Evolutionary conservation across 1,140 invertebrate genomes (phyloP).

Genomic region (Pygmarrhopalites habei): DNA sequence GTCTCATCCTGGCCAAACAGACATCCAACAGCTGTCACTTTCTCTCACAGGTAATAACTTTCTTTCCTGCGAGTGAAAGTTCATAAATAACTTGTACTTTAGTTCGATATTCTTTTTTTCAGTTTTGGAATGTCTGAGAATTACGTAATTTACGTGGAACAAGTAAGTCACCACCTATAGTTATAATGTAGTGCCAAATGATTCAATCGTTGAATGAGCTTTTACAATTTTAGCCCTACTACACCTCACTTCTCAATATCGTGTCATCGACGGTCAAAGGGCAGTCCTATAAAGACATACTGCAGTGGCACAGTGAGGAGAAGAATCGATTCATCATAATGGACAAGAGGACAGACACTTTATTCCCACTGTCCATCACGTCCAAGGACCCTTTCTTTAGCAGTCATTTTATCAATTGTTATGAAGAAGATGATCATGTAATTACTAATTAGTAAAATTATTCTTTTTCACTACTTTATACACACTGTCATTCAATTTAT

Average conservation of each 20-base stretch:
- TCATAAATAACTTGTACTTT: too few species aligned
- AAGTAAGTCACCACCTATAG: too few species aligned
- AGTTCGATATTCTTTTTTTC: too few species aligned
- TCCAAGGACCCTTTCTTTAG: slow-evolving; percentile 48
- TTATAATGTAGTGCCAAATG: too few species aligned
- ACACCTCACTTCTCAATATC: slow-evolving; percentile 12
- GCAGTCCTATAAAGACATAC: slow-evolving; percentile 11
- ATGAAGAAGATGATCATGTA: slow-evolving; percentile 48
- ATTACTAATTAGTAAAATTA: too few species aligned
- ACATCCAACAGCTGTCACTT: slow-evolving; percentile 40
- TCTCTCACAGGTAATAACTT: slow-evolving; percentile 48
- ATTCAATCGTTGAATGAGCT: too few species aligned
- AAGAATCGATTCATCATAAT: slow-evolving; percentile 46
- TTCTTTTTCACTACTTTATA: too few species aligned
- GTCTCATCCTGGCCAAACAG: slow-evolving; percentile 43
- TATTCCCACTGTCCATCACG: slow-evolving; percentile 43
- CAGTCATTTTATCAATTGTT: slow-evolving; percentile 52
- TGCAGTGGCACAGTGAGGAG: slow-evolving; percentile 37
- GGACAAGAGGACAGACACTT: slow-evolving; percentile 46
- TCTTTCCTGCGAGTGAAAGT: too few species aligned
- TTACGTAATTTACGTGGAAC: slow-evolving; percentile 49
- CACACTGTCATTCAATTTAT: too few species aligned
- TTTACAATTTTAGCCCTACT: too few species aligned
- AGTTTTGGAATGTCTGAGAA: slow-evolving; percentile 50
- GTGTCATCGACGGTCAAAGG: not conserved